Conservation (phyloP, 2,888 invertebrate species). For the Dysmachus trigonus region DNA sequence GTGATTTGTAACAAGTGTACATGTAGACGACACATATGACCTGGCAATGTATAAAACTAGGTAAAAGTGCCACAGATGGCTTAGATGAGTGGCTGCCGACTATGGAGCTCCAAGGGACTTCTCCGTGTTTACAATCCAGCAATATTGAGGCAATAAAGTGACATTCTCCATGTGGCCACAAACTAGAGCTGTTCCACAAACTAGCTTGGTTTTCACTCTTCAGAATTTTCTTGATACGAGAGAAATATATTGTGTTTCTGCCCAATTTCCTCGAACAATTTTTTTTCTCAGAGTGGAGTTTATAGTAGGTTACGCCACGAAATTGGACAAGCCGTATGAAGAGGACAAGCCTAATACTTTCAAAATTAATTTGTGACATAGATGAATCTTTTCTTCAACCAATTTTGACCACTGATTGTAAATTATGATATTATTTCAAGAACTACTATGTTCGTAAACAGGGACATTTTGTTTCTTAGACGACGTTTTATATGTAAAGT, state of each 20-base stretch:
- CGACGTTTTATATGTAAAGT: too few relatives aligned
- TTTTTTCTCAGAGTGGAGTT: background rate
- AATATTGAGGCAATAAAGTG: slow-evolving; percentile 39
- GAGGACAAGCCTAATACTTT: background rate
- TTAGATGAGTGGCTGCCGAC: background rate
- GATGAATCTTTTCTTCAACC: background rate
- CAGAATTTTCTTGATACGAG: background rate
- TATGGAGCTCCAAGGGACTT: background rate
- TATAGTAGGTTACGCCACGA: background rate
- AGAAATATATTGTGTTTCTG: background rate
- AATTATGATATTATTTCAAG: background rate
- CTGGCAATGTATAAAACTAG: background rate
- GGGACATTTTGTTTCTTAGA: too few relatives aligned
- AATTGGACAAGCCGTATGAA: background rate
- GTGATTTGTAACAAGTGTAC: background rate
- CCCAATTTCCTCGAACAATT: slow-evolving; percentile 15
- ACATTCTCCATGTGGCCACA: slow-evolving; percentile 28
- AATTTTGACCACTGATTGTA: background rate
- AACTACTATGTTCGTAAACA: background rate
- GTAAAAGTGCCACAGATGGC: background rate
- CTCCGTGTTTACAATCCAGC: slow-evolving; percentile 39
- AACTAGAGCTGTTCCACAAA: background rate
- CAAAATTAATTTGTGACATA: background rate
- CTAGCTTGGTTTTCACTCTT: background rate
- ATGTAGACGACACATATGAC: background rate